Evolutionary conservation across 2,113 vertebrate species (phyloP), one percentile per base, ranked within the genome.

Genomic region (Coregonus clupeaformis): DNA sequence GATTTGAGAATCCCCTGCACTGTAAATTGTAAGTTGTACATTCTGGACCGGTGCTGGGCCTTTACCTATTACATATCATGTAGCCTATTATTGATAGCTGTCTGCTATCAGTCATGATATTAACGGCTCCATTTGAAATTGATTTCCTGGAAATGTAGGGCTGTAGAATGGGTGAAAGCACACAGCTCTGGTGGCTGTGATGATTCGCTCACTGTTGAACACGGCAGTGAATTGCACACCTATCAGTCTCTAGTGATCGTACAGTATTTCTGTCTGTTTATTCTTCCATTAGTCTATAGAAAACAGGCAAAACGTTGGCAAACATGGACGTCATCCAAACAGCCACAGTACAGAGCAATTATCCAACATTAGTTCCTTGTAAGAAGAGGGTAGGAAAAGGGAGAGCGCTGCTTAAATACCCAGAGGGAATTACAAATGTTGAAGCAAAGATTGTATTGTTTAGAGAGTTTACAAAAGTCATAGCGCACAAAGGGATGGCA

Each of bases 321-420:
- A 82, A 83, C 72, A 88, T 86, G 85, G 83, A 88, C 82, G 85
- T 79, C 84, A 73, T 89, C 88, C 90, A 91, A 90, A 88, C 88
- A 87, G 84, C 89, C 67, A 84, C 49, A 52, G 49, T 18, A 52
- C 82, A 85, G 77, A 82, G 89, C 88, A 89, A 89, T 90, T 89
- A 89, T 88, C 82, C 85, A 87, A 90, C 87, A 89, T 91, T 91
- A 90, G 88, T 91, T 89, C 86, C 87, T 84, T 85, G 77, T 81
- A 87, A 89, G 83, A 83, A 84, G 82, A 83, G 81, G 71, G 85
- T 77, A 30, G 49, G 68, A 22, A 45, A 7, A 82, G 73, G 72
- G 60, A 68, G 5, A 20, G 62, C 9, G 45, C 42, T 73, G 60
- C 24, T 47, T 22, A 24, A 18, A 70, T 12, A 75, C 6, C 42